A percentile compares a stretch with the other conserved stretches of the same genome.
These are phyloP conservation scores for Yponomeuta plumbellus DNA, from an alignment of 2,888 invertebrate genomes.

Conservation along the genomic window DNA sequence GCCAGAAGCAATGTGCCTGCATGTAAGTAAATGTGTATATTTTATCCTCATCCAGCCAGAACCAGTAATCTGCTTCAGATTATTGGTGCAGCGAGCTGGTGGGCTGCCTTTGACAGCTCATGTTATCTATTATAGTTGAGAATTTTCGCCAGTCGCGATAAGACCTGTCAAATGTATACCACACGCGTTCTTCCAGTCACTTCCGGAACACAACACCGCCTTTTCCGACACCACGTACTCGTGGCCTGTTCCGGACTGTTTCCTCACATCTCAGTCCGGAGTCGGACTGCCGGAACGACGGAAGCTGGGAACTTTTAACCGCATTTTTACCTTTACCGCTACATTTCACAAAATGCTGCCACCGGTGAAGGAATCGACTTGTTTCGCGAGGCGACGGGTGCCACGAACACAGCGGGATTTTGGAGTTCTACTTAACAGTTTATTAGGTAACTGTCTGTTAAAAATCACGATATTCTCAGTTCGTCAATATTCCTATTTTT, in stretches of 20 bases:
- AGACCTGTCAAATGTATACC: not conserved
- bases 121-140: no score
- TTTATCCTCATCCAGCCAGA: no score
- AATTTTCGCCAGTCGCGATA: not conserved
- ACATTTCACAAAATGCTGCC: constrained; percentile 4
- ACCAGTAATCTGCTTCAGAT: no score
- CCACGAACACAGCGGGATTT: constrained; percentile 2
- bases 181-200: not conserved
- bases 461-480: no score
- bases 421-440: not conserved
- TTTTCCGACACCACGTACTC: not conserved
- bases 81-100: no score
- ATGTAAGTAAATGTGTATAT: no score
- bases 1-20: no score
- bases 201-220: not conserved
- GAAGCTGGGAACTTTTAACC: constrained; percentile 9
- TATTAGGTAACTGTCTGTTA: no score
- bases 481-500: no score
- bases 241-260: not conserved
- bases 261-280: not conserved
- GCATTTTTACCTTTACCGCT: constrained; percentile 6
- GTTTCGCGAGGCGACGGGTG: not conserved
- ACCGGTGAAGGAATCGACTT: constrained; percentile 4
- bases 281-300: not conserved
- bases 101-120: not conserved